phyloP scores from a whole-genome alignment of 2,797 vertebrate species.

The Tympanoctomys barrerae region DNA sequence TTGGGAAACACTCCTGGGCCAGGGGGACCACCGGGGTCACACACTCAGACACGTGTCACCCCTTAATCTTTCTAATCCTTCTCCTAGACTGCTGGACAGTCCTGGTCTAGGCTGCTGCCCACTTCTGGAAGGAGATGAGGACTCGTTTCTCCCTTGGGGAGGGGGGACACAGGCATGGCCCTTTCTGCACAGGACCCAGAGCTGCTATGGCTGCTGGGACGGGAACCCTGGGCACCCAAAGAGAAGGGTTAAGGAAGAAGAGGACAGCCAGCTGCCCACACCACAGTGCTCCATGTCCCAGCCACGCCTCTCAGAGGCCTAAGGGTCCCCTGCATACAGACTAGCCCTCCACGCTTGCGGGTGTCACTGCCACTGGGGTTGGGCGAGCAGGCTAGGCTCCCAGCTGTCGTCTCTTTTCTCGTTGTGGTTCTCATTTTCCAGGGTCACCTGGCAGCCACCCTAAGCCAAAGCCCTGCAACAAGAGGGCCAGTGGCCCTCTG shows the following conservation, averaged over 20 bases:
- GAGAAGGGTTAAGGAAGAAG: background rate
- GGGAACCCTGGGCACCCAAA: background rate
- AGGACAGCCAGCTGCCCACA: background rate
- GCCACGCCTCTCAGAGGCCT: background rate
- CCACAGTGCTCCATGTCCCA: background rate
- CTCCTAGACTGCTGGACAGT: background rate
- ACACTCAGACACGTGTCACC: background rate
- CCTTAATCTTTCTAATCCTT: background rate
- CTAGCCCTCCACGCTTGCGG: background rate
- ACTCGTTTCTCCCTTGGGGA: background rate
- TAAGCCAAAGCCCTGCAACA: background rate
- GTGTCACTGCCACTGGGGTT: background rate
- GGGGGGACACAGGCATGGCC: too few species aligned
- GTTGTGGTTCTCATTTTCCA: background rate
- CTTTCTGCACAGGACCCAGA: background rate
- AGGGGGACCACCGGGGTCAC: background rate
- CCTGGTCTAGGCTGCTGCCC: background rate
- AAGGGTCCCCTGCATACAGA: background rate
- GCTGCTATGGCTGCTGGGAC: background rate
- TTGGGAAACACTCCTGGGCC: background rate
- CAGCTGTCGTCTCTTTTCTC: background rate
- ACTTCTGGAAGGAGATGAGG: background rate
- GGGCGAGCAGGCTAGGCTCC: background rate
- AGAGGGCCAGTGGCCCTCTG: slow-evolving; percentile 25
- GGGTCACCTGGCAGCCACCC: background rate